Evolutionary conservation across 64 coral and sea anemone genomes (phyloP).

Genomic region (Actinia tenebrosa): DNA sequence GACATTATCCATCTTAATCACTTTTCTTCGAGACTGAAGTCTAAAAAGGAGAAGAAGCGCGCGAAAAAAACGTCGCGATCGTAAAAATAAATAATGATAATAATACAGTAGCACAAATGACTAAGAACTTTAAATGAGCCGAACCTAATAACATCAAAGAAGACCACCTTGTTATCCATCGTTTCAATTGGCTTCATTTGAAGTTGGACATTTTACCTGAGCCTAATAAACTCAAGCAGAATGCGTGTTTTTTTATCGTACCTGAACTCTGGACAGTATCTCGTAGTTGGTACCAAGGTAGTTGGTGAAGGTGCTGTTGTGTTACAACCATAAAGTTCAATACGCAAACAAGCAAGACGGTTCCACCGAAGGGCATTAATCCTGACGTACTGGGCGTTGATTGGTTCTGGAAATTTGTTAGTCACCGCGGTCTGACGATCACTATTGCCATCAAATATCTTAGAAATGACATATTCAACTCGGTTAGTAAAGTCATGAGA

Average conservation of each 20-base stretch:
- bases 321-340: slow-evolving; percentile 70
- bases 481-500: not conserved
- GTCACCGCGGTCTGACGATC: slow-evolving; percentile 36
- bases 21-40: too few species aligned
- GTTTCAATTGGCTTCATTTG: too few species aligned
- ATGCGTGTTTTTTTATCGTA: not conserved
- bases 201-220: too few species aligned
- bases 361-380: slow-evolving; percentile 43
- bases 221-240: too few species aligned
- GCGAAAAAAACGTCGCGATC: not conserved
- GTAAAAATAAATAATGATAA: too few species aligned
- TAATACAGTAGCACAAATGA: too few species aligned
- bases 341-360: slow-evolving; percentile 33
- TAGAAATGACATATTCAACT: not conserved
- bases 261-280: slow-evolving; percentile 51
- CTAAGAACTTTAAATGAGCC: too few species aligned
- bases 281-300: slow-evolving; percentile 23
- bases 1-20: too few species aligned
- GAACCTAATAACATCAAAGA: too few species aligned
- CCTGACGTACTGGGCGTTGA: slow-evolving; percentile 46
- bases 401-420: slow-evolving; percentile 45
- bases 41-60: not conserved
- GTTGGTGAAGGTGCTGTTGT: slow-evolving; percentile 2
- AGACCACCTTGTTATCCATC: too few species aligned
- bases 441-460: slow-evolving; percentile 55